A percentile compares a stretch with the other conserved stretches of the same genome.
Evolutionary conservation across 2,888 invertebrate genomes (phyloP).

Genomic region (Bedellia somnulentella): DNA sequence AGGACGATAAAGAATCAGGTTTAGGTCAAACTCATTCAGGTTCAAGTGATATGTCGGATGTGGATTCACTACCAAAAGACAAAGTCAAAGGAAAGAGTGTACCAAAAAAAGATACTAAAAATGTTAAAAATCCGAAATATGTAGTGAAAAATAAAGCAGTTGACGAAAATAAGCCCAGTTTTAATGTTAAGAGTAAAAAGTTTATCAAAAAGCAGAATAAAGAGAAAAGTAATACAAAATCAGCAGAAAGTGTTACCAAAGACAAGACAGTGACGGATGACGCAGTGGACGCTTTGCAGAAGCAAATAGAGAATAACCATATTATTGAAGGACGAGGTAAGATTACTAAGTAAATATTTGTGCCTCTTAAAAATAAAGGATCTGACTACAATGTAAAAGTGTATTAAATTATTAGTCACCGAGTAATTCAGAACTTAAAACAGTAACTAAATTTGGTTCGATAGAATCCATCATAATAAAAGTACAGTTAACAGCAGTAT

Average conservation of each 20-base stretch:
- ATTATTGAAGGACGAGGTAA: slow-evolving; percentile 37
- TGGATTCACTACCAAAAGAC: slow-evolving; percentile 11
- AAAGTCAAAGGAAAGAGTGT: slow-evolving; percentile 8
- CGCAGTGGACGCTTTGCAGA: slow-evolving; percentile 3
- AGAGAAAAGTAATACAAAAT: neutral
- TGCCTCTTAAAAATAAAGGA: too few relatives aligned
- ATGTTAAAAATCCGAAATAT: slow-evolving; percentile 8
- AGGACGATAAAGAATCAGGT: slow-evolving; percentile 32
- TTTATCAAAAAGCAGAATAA: slow-evolving; percentile 2
- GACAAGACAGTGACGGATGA: neutral
- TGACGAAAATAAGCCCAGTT: too few relatives aligned
- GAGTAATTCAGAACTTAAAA: too few relatives aligned
- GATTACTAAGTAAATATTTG: too few relatives aligned
- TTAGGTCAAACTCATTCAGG: slow-evolving; percentile 20
- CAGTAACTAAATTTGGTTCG: too few relatives aligned
- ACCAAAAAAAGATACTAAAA: slow-evolving; percentile 9
- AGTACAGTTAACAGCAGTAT: too few relatives aligned
- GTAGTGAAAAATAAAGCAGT: too few relatives aligned
- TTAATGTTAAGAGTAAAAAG: too few relatives aligned
- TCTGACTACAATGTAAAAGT: too few relatives aligned
- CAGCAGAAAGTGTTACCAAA: neutral
- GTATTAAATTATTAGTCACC: too few relatives aligned
- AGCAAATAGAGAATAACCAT: slow-evolving; percentile 21
- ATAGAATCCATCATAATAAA: too few relatives aligned
- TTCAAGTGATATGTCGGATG: slow-evolving; percentile 18